Evolutionary conservation across 2,113 vertebrate genomes (phyloP).

Genomic region (Jaculus jaculus): DNA sequence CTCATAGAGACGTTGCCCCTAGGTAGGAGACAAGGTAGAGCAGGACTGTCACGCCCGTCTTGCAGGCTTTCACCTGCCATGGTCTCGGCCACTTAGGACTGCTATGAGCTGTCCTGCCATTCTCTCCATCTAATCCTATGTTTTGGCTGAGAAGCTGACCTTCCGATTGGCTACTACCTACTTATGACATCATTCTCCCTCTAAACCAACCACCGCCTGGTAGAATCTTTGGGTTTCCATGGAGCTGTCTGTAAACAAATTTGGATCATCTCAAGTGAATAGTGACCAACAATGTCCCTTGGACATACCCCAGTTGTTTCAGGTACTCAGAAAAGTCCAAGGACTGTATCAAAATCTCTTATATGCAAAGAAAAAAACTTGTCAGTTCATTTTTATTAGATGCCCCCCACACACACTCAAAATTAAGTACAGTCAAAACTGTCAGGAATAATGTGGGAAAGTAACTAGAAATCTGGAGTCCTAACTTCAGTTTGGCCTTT

Average conservation of each 20-base stretch:
- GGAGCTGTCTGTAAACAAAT: neutral
- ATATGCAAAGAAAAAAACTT: neutral
- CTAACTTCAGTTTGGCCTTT: too few species aligned
- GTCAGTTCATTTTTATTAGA: too few species aligned
- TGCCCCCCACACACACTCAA: too few species aligned
- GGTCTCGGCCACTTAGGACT: neutral
- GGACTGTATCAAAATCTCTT: neutral
- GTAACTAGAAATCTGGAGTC: too few species aligned
- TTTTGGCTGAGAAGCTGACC: neutral
- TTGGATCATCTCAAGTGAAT: neutral
- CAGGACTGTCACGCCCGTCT: neutral
- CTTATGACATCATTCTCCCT: neutral
- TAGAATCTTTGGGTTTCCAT: neutral
- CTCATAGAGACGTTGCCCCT: neutral
- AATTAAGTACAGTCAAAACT: too few species aligned
- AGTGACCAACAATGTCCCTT: neutral
- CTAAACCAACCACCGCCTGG: neutral
- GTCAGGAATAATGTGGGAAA: too few species aligned
- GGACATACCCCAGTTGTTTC: neutral
- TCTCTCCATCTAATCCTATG: neutral
- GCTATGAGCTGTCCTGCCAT: neutral
- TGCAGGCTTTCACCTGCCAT: neutral
- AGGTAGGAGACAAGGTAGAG: neutral
- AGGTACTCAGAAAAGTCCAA: neutral
- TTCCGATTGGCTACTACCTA: neutral